These are phyloP conservation scores for Melanotaenia parkinsoni DNA, from an alignment of 2,797 vertebrate species.

Conservation along the genomic window DNA sequence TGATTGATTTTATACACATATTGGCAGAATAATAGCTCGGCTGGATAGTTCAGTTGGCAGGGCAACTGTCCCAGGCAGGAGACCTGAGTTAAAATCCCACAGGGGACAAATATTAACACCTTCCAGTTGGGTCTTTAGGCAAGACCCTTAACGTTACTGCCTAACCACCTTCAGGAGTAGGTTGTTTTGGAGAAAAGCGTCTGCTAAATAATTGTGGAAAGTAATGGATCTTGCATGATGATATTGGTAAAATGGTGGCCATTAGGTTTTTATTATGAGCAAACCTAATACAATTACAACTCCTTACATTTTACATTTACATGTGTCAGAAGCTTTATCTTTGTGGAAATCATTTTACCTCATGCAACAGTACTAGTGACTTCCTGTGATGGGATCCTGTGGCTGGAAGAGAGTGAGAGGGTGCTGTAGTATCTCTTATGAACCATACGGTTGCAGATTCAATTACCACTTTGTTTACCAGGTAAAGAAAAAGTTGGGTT, in stretches of 20 bases:
- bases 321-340: neutral
- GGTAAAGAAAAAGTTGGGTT: neutral
- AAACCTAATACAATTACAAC: neutral
- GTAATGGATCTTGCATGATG: too few species aligned
- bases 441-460: neutral
- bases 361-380: neutral
- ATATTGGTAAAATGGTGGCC: too few species aligned
- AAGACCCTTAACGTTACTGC: too few species aligned
- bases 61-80: too few species aligned
- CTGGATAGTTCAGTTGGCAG: too few species aligned
- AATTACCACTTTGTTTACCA: neutral
- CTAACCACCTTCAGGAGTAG: too few species aligned
- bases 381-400: neutral
- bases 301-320: neutral
- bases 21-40: neutral
- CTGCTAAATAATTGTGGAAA: too few species aligned
- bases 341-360: neutral
- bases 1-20: neutral
- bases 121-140: too few species aligned
- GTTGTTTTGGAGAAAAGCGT: too few species aligned
- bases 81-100: too few species aligned
- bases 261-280: neutral
- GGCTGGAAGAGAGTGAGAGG: too few species aligned
- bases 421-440: neutral
- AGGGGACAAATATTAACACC: too few species aligned